A percentile compares a stretch with the other conserved stretches of the same genome.
These are phyloP conservation scores for Camarhynchus parvulus DNA, from an alignment of 2,113 vertebrate genomes.

Conservation along the genomic window DNA sequence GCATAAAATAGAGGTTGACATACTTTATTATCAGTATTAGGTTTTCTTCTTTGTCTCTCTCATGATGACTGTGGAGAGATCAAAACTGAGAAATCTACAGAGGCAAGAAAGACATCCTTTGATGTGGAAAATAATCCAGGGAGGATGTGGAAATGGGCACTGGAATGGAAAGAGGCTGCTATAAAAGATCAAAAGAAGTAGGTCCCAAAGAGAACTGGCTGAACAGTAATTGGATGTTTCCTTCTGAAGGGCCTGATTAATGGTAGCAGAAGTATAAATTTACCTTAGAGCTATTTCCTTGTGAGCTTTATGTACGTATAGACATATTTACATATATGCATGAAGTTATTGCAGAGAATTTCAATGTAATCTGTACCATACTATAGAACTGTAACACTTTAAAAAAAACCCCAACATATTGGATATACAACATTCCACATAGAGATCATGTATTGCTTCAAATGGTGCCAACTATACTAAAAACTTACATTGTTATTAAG, in stretches of 20 bases:
- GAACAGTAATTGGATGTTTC: constrained; percentile 48
- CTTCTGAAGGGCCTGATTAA: constrained; percentile 19
- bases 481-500: background rate
- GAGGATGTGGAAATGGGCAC: constrained; percentile 22
- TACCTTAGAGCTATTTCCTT: constrained; percentile 24
- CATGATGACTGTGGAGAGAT: background rate
- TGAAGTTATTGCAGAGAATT: background rate
- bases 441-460: background rate
- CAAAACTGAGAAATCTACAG: constrained; percentile 33
- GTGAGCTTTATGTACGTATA: background rate
- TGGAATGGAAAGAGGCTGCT: constrained; percentile 20
- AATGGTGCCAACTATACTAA: background rate
- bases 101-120: constrained; percentile 48
- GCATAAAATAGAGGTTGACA: background rate
- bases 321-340: background rate
- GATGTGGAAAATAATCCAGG: constrained; percentile 54
- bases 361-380: background rate
- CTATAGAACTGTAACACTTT: background rate
- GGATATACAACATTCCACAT: background rate
- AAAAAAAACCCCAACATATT: no score
- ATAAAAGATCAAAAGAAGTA: constrained; percentile 59
- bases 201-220: constrained; percentile 29
- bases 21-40: background rate
- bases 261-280: background rate
- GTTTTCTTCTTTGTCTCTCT: constrained; percentile 17